Percentiles rank a stretch among this genome's conserved stretches.
Evolutionary conservation across 2,797 vertebrate species (phyloP).

Genomic region (Megalops cyprinoides): DNA sequence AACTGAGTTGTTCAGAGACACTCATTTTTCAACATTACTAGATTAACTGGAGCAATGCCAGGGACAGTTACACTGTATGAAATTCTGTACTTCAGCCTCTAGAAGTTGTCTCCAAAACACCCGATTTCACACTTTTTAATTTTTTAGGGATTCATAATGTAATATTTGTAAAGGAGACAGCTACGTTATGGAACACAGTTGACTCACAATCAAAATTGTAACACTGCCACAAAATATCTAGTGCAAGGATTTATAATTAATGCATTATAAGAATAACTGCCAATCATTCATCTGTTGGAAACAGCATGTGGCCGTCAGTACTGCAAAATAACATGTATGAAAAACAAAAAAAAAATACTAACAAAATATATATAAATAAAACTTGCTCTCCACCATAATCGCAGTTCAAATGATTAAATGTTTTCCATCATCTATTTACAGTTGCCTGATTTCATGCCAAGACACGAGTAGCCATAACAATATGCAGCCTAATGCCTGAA

Average conservation of each 20-base stretch:
- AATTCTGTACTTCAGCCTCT: too few species aligned
- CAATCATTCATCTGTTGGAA: too few species aligned
- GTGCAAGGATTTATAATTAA: background rate
- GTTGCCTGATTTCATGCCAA: background rate
- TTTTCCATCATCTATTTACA: background rate
- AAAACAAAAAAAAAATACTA: too few species aligned
- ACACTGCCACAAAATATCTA: background rate
- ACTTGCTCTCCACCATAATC: background rate
- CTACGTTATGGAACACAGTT: background rate
- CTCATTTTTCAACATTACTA: background rate
- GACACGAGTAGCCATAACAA: background rate
- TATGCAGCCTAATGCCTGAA: background rate
- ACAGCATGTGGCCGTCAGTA: background rate
- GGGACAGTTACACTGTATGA: background rate
- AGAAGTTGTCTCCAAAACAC: too few species aligned
- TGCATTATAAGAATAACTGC: background rate
- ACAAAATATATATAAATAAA: too few species aligned
- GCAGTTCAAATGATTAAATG: background rate
- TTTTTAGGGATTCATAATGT: background rate
- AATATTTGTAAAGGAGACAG: background rate
- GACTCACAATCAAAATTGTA: background rate
- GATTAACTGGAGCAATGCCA: background rate
- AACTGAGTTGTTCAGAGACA: background rate
- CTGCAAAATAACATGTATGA: background rate
- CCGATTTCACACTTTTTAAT: too few species aligned